A percentile compares a stretch with the other conserved stretches of the same genome.
Evolutionary conservation across 2,113 vertebrate species (phyloP).

Genomic region (Chrysemys picta): DNA sequence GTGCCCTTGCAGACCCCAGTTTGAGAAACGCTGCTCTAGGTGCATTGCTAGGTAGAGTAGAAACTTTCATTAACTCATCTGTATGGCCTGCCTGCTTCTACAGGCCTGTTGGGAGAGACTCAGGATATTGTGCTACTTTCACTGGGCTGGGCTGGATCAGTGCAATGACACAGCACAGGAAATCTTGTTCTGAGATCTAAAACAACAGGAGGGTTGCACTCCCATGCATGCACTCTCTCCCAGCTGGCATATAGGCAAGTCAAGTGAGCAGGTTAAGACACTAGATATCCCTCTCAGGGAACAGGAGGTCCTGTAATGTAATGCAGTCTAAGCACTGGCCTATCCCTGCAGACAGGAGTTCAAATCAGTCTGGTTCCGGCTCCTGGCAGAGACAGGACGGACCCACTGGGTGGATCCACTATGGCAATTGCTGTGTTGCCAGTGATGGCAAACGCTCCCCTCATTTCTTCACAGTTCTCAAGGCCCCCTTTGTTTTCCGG

Average conservation of each 20-base stretch:
- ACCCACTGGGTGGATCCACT: fast-evolving
- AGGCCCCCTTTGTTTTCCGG: neutral
- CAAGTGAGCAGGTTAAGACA: neutral
- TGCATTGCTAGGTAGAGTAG: neutral
- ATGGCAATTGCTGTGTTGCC: fast-evolving
- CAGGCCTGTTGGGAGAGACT: neutral
- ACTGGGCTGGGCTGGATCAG: neutral
- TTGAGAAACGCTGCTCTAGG: too few relatives aligned
- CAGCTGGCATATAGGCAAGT: fast-evolving
- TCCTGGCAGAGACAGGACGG: neutral
- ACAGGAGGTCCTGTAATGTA: neutral
- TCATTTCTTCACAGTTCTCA: neutral
- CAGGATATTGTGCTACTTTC: neutral
- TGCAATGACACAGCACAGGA: neutral
- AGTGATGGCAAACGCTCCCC: neutral
- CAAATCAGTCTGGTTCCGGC: neutral
- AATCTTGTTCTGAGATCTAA: neutral
- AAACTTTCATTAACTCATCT: neutral
- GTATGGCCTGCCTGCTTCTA: neutral
- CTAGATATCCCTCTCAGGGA: neutral
- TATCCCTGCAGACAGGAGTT: neutral
- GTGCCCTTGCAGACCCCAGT: too few relatives aligned
- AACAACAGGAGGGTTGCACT: neutral
- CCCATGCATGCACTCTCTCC: neutral
- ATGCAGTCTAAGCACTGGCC: neutral